Evolutionary conservation across 2,888 invertebrate genomes (phyloP).

Genomic region (Ceramica pisi): DNA sequence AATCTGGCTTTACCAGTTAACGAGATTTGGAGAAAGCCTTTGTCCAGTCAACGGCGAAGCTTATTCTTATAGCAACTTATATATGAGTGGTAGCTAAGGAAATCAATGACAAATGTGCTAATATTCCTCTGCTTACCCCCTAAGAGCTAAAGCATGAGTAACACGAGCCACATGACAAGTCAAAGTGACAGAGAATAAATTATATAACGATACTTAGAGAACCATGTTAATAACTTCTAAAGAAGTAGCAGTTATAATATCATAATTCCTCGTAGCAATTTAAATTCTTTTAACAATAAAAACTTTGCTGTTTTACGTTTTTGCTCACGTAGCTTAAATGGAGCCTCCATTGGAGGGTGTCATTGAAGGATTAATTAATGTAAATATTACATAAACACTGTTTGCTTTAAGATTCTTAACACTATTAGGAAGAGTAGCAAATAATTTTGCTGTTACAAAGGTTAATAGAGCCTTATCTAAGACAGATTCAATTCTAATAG

Average conservation of each 20-base stretch:
- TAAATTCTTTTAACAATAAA: constrained; percentile 40
- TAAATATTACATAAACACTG: not conserved
- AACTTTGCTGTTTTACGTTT: constrained; percentile 8
- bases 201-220: constrained; percentile 37
- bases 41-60: no score
- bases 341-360: no score
- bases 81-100: no score
- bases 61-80: no score
- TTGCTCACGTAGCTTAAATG: not conserved
- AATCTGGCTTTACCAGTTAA: no score
- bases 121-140: not conserved
- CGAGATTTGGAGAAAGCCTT: no score
- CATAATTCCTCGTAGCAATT: constrained; percentile 44
- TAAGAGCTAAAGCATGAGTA: not conserved
- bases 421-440: not conserved
- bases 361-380: not conserved
- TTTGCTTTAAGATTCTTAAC: not conserved
- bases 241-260: constrained; percentile 56
- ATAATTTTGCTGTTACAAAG: no score
- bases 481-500: no score
- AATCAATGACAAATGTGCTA: not conserved
- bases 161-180: constrained; percentile 36
- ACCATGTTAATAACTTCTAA: constrained; percentile 65
- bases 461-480: not conserved
- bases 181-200: constrained; percentile 27